Evolutionary conservation across 35 echinoderm and acorn worm species (phyloP).

Genomic region (Hemicentrotus pulcherrimus): DNA sequence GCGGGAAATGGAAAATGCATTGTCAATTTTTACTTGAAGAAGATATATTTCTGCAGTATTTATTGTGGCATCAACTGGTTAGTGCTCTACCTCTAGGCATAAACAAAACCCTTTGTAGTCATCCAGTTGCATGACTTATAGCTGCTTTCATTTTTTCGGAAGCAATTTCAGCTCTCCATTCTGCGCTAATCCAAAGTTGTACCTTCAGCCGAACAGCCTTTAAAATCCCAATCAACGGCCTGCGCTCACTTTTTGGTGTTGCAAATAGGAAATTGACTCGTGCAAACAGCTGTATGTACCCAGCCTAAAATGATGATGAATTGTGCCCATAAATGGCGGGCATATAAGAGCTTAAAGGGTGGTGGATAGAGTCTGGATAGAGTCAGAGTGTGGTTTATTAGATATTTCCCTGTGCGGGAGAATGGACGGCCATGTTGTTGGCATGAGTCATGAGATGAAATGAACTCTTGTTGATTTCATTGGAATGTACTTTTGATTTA

Average conservation of each 20-base stretch:
- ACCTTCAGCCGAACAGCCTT: neutral
- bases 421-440: neutral
- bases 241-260: neutral
- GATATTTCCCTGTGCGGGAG: neutral
- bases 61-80: neutral
- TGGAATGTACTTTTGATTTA: slow-evolving; percentile 6
- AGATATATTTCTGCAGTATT: no score
- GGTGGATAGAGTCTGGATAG: neutral
- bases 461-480: neutral
- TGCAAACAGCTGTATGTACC: slow-evolving; percentile 9
- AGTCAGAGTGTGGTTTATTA: neutral
- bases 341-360: neutral
- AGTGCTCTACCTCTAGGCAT: neutral
- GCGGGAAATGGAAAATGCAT: no score
- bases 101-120: neutral
- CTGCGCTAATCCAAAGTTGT: neutral
- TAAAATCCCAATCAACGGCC: neutral
- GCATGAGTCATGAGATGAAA: neutral
- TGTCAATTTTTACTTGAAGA: no score
- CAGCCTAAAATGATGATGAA: neutral
- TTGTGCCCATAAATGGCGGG: neutral
- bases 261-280: neutral
- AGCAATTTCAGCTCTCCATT: neutral
- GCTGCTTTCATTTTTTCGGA: neutral
- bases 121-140: neutral